phyloP scores from a whole-genome alignment of 1,140 invertebrate species.

The Achroia grisella region DNA sequence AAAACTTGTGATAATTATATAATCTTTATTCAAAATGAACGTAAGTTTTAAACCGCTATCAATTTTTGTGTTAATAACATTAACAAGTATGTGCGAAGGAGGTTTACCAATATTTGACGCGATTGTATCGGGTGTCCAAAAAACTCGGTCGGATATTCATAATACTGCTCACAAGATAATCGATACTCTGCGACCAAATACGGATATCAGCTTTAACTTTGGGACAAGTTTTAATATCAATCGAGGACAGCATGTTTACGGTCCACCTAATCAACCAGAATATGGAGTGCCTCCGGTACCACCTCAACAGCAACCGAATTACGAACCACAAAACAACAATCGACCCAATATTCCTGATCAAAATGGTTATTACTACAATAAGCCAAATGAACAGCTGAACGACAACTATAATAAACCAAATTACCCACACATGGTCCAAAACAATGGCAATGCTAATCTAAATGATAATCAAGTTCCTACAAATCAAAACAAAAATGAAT shows the following conservation, averaged over 20 bases:
- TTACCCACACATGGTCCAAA: constrained; percentile 3
- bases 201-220: too few relatives aligned
- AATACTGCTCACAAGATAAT: neutral
- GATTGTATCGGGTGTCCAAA: constrained; percentile 13
- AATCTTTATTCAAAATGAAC: neutral
- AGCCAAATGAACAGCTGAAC: neutral
- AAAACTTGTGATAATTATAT: neutral
- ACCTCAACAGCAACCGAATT: too few relatives aligned
- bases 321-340: neutral
- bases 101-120: constrained; percentile 5
- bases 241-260: neutral
- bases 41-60: neutral
- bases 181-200: too few relatives aligned
- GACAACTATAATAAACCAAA: constrained; percentile 1
- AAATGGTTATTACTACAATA: too few relatives aligned
- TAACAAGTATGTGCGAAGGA: constrained; percentile 11
- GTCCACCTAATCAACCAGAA: neutral
- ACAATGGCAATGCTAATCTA: constrained; percentile 4
- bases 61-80: constrained; percentile 10
- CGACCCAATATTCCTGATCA: neutral
- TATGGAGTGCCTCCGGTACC: neutral
- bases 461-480: neutral
- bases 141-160: constrained; percentile 13
- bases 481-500: too few relatives aligned
- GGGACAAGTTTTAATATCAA: too few relatives aligned